These are phyloP conservation scores for Druon quercuslanigerum DNA, from an alignment of 1,140 invertebrate genomes.

Conservation along the genomic window DNA sequence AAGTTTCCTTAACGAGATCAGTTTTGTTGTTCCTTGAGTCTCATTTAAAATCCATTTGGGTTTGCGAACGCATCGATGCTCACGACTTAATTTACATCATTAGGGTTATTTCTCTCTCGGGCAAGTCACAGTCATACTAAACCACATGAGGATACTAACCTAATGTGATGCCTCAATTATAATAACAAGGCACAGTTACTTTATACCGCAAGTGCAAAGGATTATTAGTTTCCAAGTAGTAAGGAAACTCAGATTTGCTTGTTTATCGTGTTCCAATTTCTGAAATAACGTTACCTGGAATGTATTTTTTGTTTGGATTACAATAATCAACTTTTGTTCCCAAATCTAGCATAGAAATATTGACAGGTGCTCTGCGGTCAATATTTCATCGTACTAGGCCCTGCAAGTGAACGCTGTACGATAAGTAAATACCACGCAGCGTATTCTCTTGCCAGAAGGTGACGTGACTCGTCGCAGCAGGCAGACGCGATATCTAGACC, in stretches of 20 bases:
- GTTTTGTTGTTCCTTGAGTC: conserved; percentile 1
- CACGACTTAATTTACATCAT: conserved; percentile 44
- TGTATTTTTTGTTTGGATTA: too few relatives aligned
- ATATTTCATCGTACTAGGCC: too few relatives aligned
- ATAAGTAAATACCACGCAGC: not conserved
- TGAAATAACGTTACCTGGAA: too few relatives aligned
- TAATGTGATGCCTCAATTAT: conserved; percentile 4
- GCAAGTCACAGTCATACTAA: not conserved
- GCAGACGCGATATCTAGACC: not conserved
- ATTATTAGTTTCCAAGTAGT: not conserved
- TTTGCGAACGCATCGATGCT: conserved; percentile 33
- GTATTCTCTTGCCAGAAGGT: not conserved
- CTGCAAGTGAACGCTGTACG: not conserved
- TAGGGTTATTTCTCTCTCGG: conserved; percentile 43
- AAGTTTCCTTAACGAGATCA: not conserved
- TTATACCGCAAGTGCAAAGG: conserved; percentile 1
- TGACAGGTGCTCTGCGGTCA: too few relatives aligned
- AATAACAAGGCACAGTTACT: not conserved
- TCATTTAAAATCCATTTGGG: not conserved
- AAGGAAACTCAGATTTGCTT: not conserved
- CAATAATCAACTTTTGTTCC: too few relatives aligned
- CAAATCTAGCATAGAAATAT: too few relatives aligned
- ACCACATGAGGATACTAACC: not conserved
- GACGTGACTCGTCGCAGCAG: not conserved
- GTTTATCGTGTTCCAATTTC: not conserved